phyloP scores from a whole-genome alignment of 1,140 invertebrate species.

The Drosophila malerkotliana region DNA sequence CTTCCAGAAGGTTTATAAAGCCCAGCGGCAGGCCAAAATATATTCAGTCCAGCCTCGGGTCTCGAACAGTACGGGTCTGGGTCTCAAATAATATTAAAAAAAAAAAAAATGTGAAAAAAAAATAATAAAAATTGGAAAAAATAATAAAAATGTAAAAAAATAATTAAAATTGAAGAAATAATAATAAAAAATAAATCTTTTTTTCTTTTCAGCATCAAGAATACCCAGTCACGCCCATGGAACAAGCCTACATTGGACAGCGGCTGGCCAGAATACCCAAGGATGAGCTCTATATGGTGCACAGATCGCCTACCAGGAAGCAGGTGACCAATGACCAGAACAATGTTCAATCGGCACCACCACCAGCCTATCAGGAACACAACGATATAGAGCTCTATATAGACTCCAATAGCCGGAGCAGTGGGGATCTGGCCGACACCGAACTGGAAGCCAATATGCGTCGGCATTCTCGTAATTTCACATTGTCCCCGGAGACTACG shows the following conservation, averaged over 20 bases:
- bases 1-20: too few species aligned
- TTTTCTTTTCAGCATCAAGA: conserved; percentile 33
- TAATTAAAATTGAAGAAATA: too few species aligned
- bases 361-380: conserved; percentile 64
- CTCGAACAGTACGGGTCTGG: neutral
- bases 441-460: conserved; percentile 77
- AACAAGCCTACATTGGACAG: conserved; percentile 81
- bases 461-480: conserved; percentile 87
- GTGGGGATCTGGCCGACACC: conserved; percentile 76
- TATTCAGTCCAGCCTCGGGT: neutral
- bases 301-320: conserved; percentile 70
- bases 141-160: neutral
- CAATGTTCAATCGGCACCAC: neutral
- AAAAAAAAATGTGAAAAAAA: neutral
- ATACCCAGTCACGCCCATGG: conserved; percentile 46
- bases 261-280: conserved; percentile 81
- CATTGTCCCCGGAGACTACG: conserved; percentile 96
- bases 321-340: conserved; percentile 54
- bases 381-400: conserved; percentile 83
- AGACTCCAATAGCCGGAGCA: conserved; percentile 81
- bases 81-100: neutral
- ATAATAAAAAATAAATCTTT: neutral
- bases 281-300: conserved; percentile 79
- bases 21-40: neutral
- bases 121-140: neutral